These are phyloP conservation scores for Strigamia maritima DNA, from an alignment of 2,888 invertebrate species.

Conservation along the genomic window DNA sequence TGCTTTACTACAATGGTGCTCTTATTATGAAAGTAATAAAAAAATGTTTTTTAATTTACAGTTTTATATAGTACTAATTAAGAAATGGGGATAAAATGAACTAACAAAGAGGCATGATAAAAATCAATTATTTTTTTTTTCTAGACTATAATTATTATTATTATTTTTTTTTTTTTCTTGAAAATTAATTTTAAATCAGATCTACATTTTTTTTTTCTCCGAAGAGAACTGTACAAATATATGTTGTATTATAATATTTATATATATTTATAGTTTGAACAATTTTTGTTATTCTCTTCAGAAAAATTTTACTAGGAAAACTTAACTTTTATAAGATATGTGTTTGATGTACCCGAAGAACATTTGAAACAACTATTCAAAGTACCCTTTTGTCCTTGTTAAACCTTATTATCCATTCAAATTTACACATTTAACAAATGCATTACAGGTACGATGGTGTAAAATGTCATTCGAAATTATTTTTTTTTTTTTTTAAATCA, in stretches of 20 bases:
- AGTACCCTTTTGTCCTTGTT: neutral
- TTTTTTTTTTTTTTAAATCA: neutral
- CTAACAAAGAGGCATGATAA: neutral
- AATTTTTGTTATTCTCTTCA: neutral
- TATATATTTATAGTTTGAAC: neutral
- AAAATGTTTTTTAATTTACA: neutral
- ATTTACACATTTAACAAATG: slow-evolving; percentile 1
- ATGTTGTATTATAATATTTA: neutral
- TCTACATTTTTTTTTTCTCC: neutral
- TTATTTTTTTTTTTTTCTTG: neutral
- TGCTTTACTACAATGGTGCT: neutral
- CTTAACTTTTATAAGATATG: slow-evolving; percentile 2
- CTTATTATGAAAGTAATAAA: neutral
- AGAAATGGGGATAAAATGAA: neutral
- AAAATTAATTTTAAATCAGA: neutral
- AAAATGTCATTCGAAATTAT: slow-evolving; percentile 6
- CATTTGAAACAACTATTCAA: neutral
- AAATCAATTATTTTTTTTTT: neutral
- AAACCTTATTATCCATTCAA: neutral
- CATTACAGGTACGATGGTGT: slow-evolving; percentile 15
- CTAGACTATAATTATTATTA: too few relatives aligned
- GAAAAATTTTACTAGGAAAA: slow-evolving; percentile 1
- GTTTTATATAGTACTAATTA: neutral
- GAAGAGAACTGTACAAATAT: neutral
- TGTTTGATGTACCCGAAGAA: neutral